Evolutionary conservation across 23 tunicate species (phyloP), one percentile per base, ranked within the genome.

Genomic region (Trididemnum clinides): DNA sequence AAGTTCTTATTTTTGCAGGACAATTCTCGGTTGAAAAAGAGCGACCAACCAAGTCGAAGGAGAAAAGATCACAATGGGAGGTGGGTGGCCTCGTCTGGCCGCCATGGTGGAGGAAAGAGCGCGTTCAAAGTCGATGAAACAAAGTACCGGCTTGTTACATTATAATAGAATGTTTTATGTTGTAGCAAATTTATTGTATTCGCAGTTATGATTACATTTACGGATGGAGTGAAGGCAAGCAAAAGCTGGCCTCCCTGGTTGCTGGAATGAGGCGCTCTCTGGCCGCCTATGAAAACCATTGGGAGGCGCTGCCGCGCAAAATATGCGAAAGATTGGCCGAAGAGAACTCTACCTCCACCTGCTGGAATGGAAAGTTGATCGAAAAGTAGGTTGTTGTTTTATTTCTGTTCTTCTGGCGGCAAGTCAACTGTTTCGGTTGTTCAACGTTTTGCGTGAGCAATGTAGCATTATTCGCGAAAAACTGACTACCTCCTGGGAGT

Each of bases 341-440:
- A 25, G 33, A 33, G 23, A 72, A 25, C 39, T 22, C 51, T 0
- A 50, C 36, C 34, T 33, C 35, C 63, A 38, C 83, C 62, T 87
- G 91, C 57, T 87, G 91, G 91, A 51, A 87, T 71, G 91, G 91
- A 29, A 0, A 69, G 19, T 51, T 71, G 10, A 28, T 80, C 26
- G 64, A 38, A 3, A 49, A 2, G 85, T 80, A 51, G 66, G 84
- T 44, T 7, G 23, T n/a, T 62, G 23, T 19, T 62, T 62, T 62
- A 12, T n/a, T 19, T 44, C 54, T 7, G 54, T 15, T 44, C 54
- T 44, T 44, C 10, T 44, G 10, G 10, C 54, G 15, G 10, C 54
- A 44, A 44, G 12, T 44, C 54, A 7, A 15, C 15, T 44, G 54
- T 44, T 44, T 15, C 54, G 54, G 12, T 44, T 44, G 15, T n/a